Base-by-base conservation (phyloP, 92 coral and sea anemone species). In the Metridium senile region DNA sequence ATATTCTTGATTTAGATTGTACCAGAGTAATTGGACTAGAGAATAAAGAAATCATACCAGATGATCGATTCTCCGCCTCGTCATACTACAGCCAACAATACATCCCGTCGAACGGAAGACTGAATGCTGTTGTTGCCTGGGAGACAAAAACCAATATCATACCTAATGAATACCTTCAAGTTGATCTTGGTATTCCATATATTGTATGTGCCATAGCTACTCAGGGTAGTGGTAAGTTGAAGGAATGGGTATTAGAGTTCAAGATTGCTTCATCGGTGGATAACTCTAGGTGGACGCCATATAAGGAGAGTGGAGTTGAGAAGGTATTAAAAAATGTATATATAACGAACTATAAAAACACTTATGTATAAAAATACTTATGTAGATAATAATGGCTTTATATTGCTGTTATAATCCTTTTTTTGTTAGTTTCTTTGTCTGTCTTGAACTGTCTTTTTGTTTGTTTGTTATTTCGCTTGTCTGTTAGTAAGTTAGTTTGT, bases 151-250 rank as follows among this genome's bases (percentile, higher is more conserved):
- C 61, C 9, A 54, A 54, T 19, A n/a, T 19, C 4, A 54, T 17
- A 2, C 61, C 61, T 17, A n/a, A 54, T n/a, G 61, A 54, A 17
- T 54, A 54, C 26, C 61, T 54, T 9, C 61, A 54, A 22, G 61
- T 67, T 9, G 56, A 67, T 21, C 72, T 67, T 11, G 72, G 72
- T 21, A n/a, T 11, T 17, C 47, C 72, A 0, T 33, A 67, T 46
- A 49, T 67, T 45, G 27, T 67, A 35, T 67, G 72, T 26, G 72
- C 51, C 32, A 46, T 67, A 67, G 72, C 51, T 1, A 67, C 72
- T 29, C 72, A 67, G 72, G 72, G 72, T 30, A 0, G 28, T 45
- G 26, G 53, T 11, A 33, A 11, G 9, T 7, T 22, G 11, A 1
- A 26, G 23, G 72, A 67, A 45, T 67, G 72, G 72, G 72, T 67